Conservation (phyloP, 2,113 vertebrate species). For the Aspidoscelis tigris region DNA sequence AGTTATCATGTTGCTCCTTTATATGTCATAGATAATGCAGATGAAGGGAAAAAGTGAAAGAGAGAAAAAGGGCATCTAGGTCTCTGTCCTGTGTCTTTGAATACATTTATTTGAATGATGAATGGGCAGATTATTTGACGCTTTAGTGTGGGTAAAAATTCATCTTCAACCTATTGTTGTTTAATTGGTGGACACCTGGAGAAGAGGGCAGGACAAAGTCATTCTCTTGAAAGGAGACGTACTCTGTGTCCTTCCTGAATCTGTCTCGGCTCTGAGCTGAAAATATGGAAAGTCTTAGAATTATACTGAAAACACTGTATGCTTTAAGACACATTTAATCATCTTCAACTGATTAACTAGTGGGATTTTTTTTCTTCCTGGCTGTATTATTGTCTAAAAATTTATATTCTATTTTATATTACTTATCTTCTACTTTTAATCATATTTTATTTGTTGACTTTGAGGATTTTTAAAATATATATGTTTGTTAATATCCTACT, state of each 20-base stretch:
- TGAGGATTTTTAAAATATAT: too few species aligned
- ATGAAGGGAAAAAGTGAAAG: constrained; percentile 30
- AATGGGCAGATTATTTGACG: constrained; percentile 42
- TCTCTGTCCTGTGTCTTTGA: constrained; percentile 45
- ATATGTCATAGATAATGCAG: constrained; percentile 24
- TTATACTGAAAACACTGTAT: background rate
- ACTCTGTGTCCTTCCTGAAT: constrained; percentile 25
- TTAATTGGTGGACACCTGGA: constrained; percentile 40
- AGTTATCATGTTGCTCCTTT: constrained; percentile 40
- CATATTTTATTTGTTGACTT: too few species aligned
- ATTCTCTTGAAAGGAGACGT: constrained; percentile 24
- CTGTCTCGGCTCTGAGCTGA: background rate
- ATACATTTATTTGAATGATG: constrained; percentile 60
- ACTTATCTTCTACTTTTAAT: too few species aligned
- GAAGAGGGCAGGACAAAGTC: constrained; percentile 59
- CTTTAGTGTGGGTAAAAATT: constrained; percentile 45
- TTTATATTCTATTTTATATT: background rate
- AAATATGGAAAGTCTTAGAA: background rate
- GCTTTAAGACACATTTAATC: background rate
- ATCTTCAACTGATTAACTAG: background rate
- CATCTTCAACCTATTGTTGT: constrained; percentile 44
- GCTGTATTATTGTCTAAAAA: background rate
- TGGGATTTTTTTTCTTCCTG: background rate
- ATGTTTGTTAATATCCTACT: background rate
- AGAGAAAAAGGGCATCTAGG: constrained; percentile 18